A percentile compares a stretch with the other conserved stretches of the same genome.
phyloP scores from a whole-genome alignment of 2,888 invertebrate species.

The Linyphia triangularis region DNA sequence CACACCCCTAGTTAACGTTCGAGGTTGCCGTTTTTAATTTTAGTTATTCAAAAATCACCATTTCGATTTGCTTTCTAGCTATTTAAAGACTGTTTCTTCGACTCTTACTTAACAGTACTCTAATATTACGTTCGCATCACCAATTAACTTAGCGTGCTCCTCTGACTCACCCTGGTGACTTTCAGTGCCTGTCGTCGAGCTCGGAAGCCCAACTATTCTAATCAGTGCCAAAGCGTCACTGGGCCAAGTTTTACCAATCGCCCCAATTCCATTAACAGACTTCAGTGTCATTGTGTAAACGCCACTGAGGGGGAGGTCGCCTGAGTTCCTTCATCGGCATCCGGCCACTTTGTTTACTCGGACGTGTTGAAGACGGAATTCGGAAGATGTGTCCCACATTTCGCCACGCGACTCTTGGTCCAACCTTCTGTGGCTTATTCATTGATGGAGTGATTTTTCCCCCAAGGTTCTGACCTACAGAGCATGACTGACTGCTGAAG shows the following conservation, averaged over 20 bases:
- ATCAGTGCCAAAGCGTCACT: background rate
- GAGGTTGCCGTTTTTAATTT: no score
- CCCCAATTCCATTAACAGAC: conserved; percentile 30
- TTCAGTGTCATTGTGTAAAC: background rate
- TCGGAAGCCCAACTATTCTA: background rate
- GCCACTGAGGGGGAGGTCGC: background rate
- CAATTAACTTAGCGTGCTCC: background rate
- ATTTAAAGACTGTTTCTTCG: no score
- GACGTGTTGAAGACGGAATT: conserved; percentile 4
- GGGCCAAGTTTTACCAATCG: background rate
- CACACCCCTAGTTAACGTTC: no score
- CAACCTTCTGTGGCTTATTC: background rate
- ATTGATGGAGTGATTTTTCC: background rate
- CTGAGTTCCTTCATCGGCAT: conserved; percentile 9
- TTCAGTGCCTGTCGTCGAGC: conserved; percentile 1
- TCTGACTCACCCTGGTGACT: conserved; percentile 12
- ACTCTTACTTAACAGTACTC: no score
- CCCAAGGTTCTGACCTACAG: conserved; percentile 10
- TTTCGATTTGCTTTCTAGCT: no score
- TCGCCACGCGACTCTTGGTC: background rate
- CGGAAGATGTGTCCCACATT: conserved; percentile 25
- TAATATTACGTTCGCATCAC: no score
- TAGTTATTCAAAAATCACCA: no score
- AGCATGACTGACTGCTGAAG: conserved; percentile 22
- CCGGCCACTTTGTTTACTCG: conserved; percentile 9